Percentiles rank a stretch among this genome's conserved stretches.
Evolutionary conservation across 1,140 invertebrate genomes (phyloP).

Genomic region (Centruroides sculpturatus): DNA sequence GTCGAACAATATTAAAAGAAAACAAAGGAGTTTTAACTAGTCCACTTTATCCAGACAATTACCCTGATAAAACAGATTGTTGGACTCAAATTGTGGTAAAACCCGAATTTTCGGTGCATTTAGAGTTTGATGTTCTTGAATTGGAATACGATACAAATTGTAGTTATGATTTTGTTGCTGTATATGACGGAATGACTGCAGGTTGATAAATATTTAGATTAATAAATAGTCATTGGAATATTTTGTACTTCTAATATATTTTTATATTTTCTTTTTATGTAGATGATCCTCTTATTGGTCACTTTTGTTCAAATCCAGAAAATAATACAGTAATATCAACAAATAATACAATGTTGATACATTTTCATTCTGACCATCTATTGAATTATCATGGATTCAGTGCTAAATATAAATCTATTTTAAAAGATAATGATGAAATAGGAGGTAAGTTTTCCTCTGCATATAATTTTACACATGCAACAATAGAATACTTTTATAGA

Average conservation of each 20-base stretch:
- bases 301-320: background rate
- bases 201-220: background rate
- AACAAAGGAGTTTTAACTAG: conserved; percentile 35
- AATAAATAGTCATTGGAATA: no score
- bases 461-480: background rate
- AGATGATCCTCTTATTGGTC: conserved; percentile 6
- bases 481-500: no score
- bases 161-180: conserved; percentile 16
- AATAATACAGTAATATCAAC: conserved; percentile 3
- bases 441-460: conserved; percentile 5
- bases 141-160: conserved; percentile 33
- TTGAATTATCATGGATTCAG: conserved; percentile 15
- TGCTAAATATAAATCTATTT: conserved; percentile 7
- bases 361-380: conserved; percentile 19
- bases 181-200: conserved; percentile 13
- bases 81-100: conserved; percentile 42
- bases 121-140: conserved; percentile 51
- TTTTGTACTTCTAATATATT: no score
- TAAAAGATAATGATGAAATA: background rate
- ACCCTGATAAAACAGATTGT: conserved; percentile 53
- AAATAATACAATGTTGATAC: conserved; percentile 8
- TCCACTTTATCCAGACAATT: conserved; percentile 50
- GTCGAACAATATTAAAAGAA: conserved; percentile 2
- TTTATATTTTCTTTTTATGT: background rate
- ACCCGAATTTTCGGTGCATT: conserved; percentile 39